Evolutionary conservation across 2,888 invertebrate species (phyloP).

Genomic region (Trypoxylon attenuatum): DNA sequence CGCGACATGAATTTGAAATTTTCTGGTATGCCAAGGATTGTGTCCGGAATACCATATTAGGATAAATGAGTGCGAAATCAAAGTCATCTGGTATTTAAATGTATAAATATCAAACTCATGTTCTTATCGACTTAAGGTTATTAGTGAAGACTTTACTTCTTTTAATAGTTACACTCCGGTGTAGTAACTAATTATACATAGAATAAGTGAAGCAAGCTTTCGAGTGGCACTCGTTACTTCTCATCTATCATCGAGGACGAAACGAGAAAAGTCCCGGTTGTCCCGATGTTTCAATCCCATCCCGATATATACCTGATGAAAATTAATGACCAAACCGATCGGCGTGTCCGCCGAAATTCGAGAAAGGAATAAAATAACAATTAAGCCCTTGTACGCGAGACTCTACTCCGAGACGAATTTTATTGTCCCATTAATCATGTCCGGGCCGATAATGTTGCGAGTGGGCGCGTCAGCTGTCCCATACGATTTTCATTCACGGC

Average conservation of each 20-base stretch:
- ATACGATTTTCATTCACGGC: conserved; percentile 45
- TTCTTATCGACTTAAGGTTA: no score
- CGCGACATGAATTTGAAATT: no score
- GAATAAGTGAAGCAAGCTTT: no score
- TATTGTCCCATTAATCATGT: conserved; percentile 53
- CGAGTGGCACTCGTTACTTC: conserved; percentile 1
- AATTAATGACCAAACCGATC: conserved; percentile 43
- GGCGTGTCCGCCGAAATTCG: conserved; percentile 17
- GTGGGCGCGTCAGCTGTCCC: conserved; percentile 52
- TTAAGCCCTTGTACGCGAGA: conserved; percentile 24
- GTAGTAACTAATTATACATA: no score
- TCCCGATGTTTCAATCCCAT: conserved; percentile 15
- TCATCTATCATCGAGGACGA: conserved; percentile 19
- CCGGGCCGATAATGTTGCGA: conserved; percentile 40
- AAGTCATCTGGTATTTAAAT: no score
- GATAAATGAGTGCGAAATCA: no score
- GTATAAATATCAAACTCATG: no score
- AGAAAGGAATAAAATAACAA: conserved; percentile 40
- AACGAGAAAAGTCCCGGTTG: conserved; percentile 18
- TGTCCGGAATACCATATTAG: no score
- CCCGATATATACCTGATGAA: conserved; percentile 26
- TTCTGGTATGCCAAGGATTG: no score
- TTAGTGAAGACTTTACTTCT: no score
- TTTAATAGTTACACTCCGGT: no score
- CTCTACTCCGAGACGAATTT: conserved; percentile 33